These are phyloP conservation scores for Antitype chi DNA, from an alignment of 2,888 invertebrate genomes.

Conservation along the genomic window DNA sequence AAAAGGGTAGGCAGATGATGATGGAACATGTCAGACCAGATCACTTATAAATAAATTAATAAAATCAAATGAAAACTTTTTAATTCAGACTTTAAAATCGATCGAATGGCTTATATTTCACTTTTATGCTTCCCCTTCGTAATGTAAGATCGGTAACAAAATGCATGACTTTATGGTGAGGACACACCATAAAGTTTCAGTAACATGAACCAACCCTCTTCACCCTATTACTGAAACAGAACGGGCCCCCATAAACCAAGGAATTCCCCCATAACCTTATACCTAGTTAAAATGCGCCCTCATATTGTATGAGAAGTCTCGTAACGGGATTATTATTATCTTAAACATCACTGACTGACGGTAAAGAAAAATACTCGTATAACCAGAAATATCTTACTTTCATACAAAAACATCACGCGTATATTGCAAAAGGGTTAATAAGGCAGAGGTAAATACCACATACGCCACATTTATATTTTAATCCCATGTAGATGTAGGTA, in stretches of 20 bases:
- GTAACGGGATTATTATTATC: background rate
- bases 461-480: background rate
- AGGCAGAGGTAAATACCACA: background rate
- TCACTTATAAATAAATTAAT: no score
- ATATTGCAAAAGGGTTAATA: background rate
- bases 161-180: slow-evolving; percentile 34
- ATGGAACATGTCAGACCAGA: no score
- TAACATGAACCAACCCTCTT: slow-evolving; percentile 46
- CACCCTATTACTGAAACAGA: slow-evolving; percentile 45
- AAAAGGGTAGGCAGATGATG: no score
- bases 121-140: background rate
- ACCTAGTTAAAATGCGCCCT: slow-evolving; percentile 29
- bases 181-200: slow-evolving; percentile 38
- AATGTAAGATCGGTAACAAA: slow-evolving; percentile 1
- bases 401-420: background rate
- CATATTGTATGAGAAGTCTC: background rate
- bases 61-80: no score
- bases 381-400: background rate
- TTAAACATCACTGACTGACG: background rate
- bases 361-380: background rate
- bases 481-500: background rate
- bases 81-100: no score
- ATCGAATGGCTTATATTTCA: background rate
- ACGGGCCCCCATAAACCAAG: slow-evolving; percentile 45
- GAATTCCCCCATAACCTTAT: slow-evolving; percentile 16